These are phyloP conservation scores for Ligdia adustata DNA, from an alignment of 2,888 invertebrate genomes.

Conservation along the genomic window DNA sequence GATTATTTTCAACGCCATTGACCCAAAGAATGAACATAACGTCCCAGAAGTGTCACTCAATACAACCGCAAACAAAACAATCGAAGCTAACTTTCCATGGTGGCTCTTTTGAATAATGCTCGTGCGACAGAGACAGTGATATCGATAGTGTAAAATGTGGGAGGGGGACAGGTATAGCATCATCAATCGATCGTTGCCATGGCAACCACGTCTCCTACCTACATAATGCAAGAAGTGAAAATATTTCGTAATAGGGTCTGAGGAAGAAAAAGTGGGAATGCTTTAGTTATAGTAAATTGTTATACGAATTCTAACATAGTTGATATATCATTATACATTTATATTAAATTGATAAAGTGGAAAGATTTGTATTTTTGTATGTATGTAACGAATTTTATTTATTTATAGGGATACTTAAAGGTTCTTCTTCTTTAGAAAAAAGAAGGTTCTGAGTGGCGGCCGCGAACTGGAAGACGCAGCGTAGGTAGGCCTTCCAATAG, in stretches of 20 bases:
- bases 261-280: background rate
- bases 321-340: too few species aligned
- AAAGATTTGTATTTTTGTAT: too few species aligned
- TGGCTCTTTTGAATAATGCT: conserved; percentile 43
- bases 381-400: too few species aligned
- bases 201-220: conserved; percentile 42
- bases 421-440: too few species aligned
- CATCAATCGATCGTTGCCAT: conserved; percentile 73
- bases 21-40: too few species aligned
- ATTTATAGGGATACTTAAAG: too few species aligned
- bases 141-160: conserved; percentile 24
- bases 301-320: too few species aligned
- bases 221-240: conserved; percentile 9
- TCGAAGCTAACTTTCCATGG: conserved; percentile 20
- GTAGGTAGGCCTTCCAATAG: too few species aligned
- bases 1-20: too few species aligned
- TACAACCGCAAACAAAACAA: conserved; percentile 35
- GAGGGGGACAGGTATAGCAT: conserved; percentile 44
- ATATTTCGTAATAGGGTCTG: background rate
- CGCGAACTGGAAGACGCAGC: too few species aligned
- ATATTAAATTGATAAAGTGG: too few species aligned
- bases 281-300: background rate
- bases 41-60: background rate
- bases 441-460: too few species aligned
- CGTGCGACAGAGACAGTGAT: conserved; percentile 34